Conservation (phyloP, 2,113 vertebrate genomes). For the Pelecanoides urinatrix region DNA sequence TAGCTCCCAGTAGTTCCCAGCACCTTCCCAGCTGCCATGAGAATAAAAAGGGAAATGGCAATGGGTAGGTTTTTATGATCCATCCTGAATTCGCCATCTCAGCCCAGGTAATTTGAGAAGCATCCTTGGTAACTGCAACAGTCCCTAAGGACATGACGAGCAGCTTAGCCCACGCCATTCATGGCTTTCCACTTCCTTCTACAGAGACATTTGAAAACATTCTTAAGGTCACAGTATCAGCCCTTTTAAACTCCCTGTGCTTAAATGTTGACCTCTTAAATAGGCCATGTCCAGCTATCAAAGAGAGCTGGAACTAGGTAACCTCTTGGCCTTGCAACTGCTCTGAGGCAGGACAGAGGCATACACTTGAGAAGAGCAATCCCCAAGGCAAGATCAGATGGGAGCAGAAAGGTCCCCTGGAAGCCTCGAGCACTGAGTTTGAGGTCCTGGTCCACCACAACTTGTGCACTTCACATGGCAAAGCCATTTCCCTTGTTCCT, state of each 20-base stretch:
- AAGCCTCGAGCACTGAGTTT: fast-evolving
- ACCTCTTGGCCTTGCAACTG: not conserved
- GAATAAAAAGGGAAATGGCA: not conserved
- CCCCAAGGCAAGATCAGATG: not conserved
- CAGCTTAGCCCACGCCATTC: not conserved
- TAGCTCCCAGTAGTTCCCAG: not conserved
- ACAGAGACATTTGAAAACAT: not conserved
- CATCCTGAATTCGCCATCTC: not conserved
- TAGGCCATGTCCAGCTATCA: not conserved
- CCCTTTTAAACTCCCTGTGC: not conserved
- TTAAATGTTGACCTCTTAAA: not conserved
- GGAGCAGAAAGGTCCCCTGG: not conserved
- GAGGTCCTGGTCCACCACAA: not conserved
- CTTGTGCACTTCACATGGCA: not conserved
- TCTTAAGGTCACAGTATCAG: fast-evolving
- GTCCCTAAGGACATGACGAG: not conserved
- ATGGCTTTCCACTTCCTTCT: not conserved
- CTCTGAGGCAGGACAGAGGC: not conserved
- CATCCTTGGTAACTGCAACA: not conserved
- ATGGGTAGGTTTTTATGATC: not conserved
- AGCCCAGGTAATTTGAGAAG: not conserved
- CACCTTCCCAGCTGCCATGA: not conserved
- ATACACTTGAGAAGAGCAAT: not conserved
- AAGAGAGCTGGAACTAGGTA: not conserved
- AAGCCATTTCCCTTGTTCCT: not conserved